Conservation (phyloP, 2,797 vertebrate species). For the Falco columbarius region DNA sequence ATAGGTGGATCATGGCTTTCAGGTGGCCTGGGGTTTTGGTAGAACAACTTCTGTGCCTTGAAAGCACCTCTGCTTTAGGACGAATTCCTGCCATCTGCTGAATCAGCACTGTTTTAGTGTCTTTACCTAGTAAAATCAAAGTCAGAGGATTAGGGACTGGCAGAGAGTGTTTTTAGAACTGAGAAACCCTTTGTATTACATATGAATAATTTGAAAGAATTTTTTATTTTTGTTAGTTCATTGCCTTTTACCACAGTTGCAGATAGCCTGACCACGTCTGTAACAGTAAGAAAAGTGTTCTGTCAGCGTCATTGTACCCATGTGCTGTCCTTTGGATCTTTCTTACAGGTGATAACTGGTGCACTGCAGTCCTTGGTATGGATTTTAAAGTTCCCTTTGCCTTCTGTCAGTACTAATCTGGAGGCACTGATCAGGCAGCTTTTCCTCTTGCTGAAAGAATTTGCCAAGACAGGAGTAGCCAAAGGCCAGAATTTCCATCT, state of each 20-base stretch:
- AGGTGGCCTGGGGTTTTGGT: background rate
- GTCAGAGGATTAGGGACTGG: background rate
- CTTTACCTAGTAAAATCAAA: background rate
- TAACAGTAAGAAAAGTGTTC: background rate
- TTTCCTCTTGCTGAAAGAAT: slow-evolving; percentile 94
- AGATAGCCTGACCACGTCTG: background rate
- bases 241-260: background rate
- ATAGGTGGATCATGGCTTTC: background rate
- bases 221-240: background rate
- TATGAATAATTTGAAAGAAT: background rate
- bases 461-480: slow-evolving; percentile 90
- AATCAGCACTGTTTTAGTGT: background rate
- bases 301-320: background rate
- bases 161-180: background rate
- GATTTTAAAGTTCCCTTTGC: slow-evolving; percentile 92
- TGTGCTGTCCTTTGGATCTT: background rate
- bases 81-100: background rate
- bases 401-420: slow-evolving; percentile 80
- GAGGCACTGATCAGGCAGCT: slow-evolving; percentile 86
- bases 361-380: slow-evolving; percentile 88
- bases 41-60: background rate
- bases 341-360: slow-evolving; percentile 89
- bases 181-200: background rate
- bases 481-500: slow-evolving; percentile 93
- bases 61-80: background rate